Evolutionary conservation across 1,140 invertebrate genomes (phyloP), one percentile per base, ranked within the genome.

Genomic region (Temnothorax nylanderi): DNA sequence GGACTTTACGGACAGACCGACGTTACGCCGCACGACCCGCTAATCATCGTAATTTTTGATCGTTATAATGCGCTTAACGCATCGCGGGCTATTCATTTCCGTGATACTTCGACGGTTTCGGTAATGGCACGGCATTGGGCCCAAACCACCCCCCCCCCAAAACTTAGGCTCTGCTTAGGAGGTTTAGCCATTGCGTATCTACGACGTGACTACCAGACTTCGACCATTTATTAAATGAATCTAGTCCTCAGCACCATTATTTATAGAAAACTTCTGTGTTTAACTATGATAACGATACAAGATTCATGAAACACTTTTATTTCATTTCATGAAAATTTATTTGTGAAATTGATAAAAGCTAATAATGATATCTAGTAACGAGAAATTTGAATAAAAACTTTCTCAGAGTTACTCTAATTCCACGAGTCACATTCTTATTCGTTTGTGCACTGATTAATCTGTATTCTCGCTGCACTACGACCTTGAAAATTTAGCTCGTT

Each of bases 31-130:
- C 47, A 58, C 47, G 74, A 44, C 47, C 18, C 41, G 80, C 69
- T 84, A 85, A 76, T 67, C 56, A 85, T 72, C 88, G 44, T 81
- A 72, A 65, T 72, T 69, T 54, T 26, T 37, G 69, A 78, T 88
- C 71, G 71, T 89, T 85, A 77, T 69, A 77, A 85, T 71, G 47
- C 71, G 78, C 56, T 89, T 76, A 89, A 88, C 71, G 72, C 54
- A 64, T 44, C 18, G 41, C n/a, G 87, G 37, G 16, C 56, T 37
- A 26, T 75, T 88, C 58, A 67, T 88, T 89, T 88, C 87, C 77
- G 86, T 88, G 71, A 88, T 82, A 54, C 85, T 44, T 87, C 34
- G 49, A 47, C 51, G 41, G 41, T 44, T 82, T 41, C 47, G 26
- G 47, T 89, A 89, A 89, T 88, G 49, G 71, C 37, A 85, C 80